Evolutionary conservation across 2,797 vertebrate genomes (phyloP), one percentile per base, ranked within the genome.

Genomic region (Lutjanus argentimaculatus): DNA sequence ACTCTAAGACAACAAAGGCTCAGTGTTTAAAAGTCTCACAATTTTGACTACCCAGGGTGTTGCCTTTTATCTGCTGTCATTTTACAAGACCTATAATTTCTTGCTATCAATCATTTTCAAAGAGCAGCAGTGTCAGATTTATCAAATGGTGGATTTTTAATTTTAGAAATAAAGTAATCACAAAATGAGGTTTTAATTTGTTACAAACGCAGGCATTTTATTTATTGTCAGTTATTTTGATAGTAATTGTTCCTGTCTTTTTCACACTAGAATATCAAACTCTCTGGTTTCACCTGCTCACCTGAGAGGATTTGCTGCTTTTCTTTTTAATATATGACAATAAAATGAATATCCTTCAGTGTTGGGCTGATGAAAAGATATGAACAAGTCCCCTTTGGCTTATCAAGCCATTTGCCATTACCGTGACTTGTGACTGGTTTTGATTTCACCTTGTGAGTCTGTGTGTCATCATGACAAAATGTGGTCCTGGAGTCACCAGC

Each of bases 31-130:
- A 62, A 63, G 74, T 46, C 45, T 22, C 15, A 15, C 16, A 36
- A 11, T 42, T 77, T 51, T 64, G 64, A 73, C 64, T 70, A 9
- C 59, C 12, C 2, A 16, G 15, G 15, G 40, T 1, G 6, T 52
- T 53, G 21, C 25, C 16, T 77, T 77, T 68, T 30, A 66, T 79
- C 74, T 45, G 52, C 73, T 72, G 67, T 72, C 67, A 64, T 45
- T 70, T 57, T 25, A 12, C 70, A 42, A 56, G 30, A 11, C 22
- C 59, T 55, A 4, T 19, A 45, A 71, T 57, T 70, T 74, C n/a
- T 56, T 30, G 30, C 40, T 21, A n/a, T 78, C 63, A 63, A 42
- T 77, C 64, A 55, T 49, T 58, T 30, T 43, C 61, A 72, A 43
- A 75, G 10, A 16, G 42, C 4, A 9, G 59, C 55, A 8, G 17